Evolutionary conservation across 2,113 vertebrate genomes (phyloP).

Genomic region (Zapornia atra): DNA sequence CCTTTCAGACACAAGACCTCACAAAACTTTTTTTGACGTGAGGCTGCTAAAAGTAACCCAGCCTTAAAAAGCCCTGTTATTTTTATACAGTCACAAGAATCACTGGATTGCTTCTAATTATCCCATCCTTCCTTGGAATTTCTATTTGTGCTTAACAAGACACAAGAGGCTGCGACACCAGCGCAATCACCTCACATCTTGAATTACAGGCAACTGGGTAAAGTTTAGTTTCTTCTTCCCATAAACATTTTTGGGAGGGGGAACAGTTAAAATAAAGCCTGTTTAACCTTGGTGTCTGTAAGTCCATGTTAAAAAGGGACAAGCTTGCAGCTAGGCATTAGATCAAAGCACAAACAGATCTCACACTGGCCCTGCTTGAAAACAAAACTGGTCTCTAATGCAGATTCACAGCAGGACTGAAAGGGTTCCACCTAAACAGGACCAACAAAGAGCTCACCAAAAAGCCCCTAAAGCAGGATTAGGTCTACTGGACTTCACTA

Average conservation of each 20-base stretch:
- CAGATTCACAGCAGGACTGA: not conserved
- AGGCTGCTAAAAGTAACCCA: slow-evolving; percentile 34
- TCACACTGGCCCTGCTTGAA: not conserved
- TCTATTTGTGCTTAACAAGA: slow-evolving; percentile 48
- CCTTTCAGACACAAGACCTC: not conserved
- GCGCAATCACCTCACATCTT: not conserved
- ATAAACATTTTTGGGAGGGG: not conserved
- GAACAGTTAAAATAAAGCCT: not conserved
- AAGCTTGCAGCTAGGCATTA: not conserved
- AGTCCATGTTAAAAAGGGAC: not conserved
- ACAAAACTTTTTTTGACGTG: not conserved
- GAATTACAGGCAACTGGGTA: slow-evolving; percentile 14
- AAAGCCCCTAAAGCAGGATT: not conserved
- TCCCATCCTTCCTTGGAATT: slow-evolving; percentile 41
- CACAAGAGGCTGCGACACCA: slow-evolving; percentile 24
- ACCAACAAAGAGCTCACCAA: not conserved
- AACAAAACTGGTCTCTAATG: not conserved
- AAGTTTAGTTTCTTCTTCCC: slow-evolving; percentile 13
- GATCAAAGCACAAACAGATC: not conserved
- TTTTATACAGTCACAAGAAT: slow-evolving; percentile 53
- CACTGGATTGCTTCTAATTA: slow-evolving; percentile 61
- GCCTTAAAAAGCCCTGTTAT: slow-evolving; percentile 7
- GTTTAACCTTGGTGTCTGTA: not conserved
- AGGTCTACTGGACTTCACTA: not conserved
- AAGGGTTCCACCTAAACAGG: not conserved